Evolutionary conservation across 2,113 vertebrate species (phyloP).

Genomic region (Camelus dromedarius): DNA sequence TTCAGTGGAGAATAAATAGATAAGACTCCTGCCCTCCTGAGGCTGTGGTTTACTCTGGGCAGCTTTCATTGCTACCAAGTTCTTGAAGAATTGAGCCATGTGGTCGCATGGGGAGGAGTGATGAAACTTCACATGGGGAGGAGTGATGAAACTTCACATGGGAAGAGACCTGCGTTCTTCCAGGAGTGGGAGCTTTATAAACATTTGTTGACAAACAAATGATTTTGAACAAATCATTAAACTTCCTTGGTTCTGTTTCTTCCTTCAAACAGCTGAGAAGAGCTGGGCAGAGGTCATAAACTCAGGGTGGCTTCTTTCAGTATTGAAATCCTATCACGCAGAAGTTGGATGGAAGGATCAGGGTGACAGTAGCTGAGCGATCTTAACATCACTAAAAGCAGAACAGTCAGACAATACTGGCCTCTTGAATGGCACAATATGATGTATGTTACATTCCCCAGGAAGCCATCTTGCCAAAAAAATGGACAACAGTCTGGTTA

Average conservation of each 20-base stretch:
- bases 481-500: not conserved
- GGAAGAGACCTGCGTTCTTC: not conserved
- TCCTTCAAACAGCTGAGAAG: not conserved
- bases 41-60: not conserved
- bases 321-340: not conserved
- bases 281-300: not conserved
- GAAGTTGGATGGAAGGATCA: not conserved
- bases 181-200: not conserved
- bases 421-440: not conserved
- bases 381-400: not conserved
- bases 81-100: not conserved
- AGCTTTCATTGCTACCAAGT: not conserved
- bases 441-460: not conserved
- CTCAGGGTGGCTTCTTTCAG: not conserved
- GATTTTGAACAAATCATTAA: not conserved
- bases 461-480: not conserved
- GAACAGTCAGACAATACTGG: not conserved
- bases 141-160: not conserved
- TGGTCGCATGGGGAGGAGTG: not conserved
- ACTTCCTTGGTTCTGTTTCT: not conserved
- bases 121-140: not conserved
- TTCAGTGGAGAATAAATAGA: not conserved
- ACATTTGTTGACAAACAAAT: not conserved
- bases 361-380: not conserved
- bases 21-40: not conserved